phyloP scores from a whole-genome alignment of 1,140 invertebrate genomes.

The Philopotamus ludificatus region DNA sequence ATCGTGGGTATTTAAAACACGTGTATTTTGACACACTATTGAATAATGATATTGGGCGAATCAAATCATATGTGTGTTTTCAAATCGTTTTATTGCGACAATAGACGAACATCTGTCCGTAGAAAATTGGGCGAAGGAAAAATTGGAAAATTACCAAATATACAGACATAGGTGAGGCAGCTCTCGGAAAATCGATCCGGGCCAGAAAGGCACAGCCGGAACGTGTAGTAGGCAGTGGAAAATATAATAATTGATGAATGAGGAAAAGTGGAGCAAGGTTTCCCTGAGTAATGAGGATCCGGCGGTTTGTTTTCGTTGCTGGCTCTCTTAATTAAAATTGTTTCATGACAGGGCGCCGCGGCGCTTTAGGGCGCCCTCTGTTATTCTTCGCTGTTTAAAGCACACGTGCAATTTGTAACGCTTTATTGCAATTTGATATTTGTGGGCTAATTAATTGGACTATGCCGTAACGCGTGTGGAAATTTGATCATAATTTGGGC shows the following conservation, averaged over 20 bases:
- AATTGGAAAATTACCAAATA: slow-evolving; percentile 22
- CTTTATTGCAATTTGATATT: no score
- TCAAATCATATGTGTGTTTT: no score
- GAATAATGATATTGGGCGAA: no score
- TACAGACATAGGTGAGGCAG: neutral
- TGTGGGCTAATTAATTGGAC: no score
- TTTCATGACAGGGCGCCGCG: slow-evolving; percentile 15
- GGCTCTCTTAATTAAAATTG: slow-evolving; percentile 18
- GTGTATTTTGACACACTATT: no score
- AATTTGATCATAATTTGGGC: no score
- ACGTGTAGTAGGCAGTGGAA: neutral
- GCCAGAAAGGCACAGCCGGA: neutral
- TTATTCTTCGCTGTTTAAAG: no score
- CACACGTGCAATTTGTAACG: no score
- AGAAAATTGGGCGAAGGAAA: slow-evolving; percentile 18
- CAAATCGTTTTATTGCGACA: no score
- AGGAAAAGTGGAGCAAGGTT: slow-evolving; percentile 6
- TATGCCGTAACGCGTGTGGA: no score
- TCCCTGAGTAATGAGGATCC: neutral
- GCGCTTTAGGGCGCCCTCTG: no score
- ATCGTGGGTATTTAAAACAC: no score
- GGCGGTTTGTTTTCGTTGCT: neutral
- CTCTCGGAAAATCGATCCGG: slow-evolving; percentile 13
- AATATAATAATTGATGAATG: slow-evolving; percentile 21
- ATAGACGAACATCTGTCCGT: slow-evolving; percentile 23